Base-by-base conservation (phyloP, 2,113 vertebrate genomes). In the Cyanoramphus novaezelandiae region DNA sequence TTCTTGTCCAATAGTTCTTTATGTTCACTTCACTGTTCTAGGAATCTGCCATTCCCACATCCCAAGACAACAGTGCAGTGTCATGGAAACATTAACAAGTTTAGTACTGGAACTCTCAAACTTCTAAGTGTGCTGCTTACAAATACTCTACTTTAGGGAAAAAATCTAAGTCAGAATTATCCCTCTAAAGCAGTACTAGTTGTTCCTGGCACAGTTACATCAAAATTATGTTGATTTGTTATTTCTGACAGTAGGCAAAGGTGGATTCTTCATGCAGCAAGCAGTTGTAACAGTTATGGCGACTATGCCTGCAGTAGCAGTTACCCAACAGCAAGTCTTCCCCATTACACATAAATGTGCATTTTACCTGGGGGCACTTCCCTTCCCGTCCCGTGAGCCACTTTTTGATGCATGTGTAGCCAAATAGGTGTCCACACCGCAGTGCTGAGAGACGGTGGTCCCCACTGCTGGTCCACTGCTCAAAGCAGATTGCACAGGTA, bases 401-500 rank as follows among this genome's bases (percentile, higher is more conserved):
- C 74, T 98, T 98, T 7, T 98, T 98, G 37, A 99, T 99, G 97
- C 99, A 99, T 0, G 96, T 98, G 95, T 97, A 99, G 50, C 99
- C 99, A 50, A 99, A 99, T 2, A 99, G 98, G 91, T 99, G 99
- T 1, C 99, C 99, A 23, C 99, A 99, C 10, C 98, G 99, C 96
- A 99, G 94, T 0, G 99, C 98, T 0, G 99, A 98, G 29, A 99
- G 98, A 1, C 99, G 98, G 96, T 99, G 99, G 3, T 98, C 98
- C 17, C 99, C 99, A 11, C 98, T 98, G 1, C 98, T 98, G 43
- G 99, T 99, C 99, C 99, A 99, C 9, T 98, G 97, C 93, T 99
- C 99, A 20, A 99, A 99, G 96, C 99, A 99, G 96, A 99, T 99
- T 13, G 98, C 95, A 77, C 99, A 99, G 65, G 95, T 98, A 62